Evolutionary conservation across 1,140 invertebrate genomes (phyloP).

Genomic region (Camponotus pennsylvanicus): DNA sequence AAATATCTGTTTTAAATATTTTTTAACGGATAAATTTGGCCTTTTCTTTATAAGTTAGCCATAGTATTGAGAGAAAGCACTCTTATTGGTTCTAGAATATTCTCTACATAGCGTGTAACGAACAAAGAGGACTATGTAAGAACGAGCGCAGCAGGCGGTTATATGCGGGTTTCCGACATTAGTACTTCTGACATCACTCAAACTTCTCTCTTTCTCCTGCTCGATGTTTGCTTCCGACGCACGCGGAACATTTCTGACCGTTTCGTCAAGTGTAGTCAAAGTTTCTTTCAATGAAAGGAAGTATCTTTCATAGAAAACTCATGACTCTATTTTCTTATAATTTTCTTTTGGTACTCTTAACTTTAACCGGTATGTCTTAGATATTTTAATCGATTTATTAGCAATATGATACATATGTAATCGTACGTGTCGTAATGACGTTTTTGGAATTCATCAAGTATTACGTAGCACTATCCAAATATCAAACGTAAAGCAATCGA

Average conservation of each 20-base stretch:
- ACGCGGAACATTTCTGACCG: neutral
- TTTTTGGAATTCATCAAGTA: slow-evolving; percentile 2
- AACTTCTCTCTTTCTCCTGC: neutral
- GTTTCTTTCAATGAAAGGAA: neutral
- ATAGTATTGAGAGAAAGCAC: slow-evolving; percentile 2
- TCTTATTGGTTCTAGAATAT: neutral
- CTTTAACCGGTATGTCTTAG: neutral
- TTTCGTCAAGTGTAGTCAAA: neutral
- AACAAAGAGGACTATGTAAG: slow-evolving; percentile 52
- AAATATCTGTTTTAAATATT: slow-evolving; percentile 25
- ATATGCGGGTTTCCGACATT: slow-evolving; percentile 39
- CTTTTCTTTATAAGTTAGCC: neutral
- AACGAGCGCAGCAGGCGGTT: slow-evolving; percentile 13
- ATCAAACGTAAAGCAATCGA: neutral
- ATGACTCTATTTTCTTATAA: neutral
- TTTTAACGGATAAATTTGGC: neutral
- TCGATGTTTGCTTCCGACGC: neutral
- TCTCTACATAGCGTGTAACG: neutral
- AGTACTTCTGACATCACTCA: slow-evolving; percentile 31
- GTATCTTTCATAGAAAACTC: neutral
- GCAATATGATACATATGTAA: neutral
- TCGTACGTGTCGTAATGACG: neutral
- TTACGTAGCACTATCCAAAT: neutral
- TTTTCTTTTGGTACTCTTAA: neutral
- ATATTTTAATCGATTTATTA: neutral